phyloP scores from a whole-genome alignment of 1,140 invertebrate genomes.

The Drosophila littoralis region DNA sequence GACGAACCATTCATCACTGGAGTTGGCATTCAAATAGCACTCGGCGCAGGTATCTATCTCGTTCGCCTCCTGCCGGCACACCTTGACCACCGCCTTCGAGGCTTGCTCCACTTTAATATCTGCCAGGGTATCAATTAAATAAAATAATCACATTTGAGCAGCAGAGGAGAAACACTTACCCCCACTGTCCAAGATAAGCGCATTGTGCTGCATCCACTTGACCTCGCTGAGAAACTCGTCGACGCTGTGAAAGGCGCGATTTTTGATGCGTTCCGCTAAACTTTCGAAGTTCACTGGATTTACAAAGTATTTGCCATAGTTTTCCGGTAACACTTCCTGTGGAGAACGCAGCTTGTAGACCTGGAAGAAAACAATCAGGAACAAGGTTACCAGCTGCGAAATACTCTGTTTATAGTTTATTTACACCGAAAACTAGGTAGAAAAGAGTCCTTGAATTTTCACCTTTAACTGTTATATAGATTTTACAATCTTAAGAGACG shows the following conservation, averaged over 20 bases:
- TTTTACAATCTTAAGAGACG: too few species aligned
- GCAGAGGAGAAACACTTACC: constrained; percentile 85
- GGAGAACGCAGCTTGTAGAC: constrained; percentile 60
- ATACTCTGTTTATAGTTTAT: too few species aligned
- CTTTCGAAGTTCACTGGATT: constrained; percentile 93
- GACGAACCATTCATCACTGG: constrained; percentile 93
- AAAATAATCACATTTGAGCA: constrained; percentile 58
- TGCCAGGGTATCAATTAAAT: constrained; percentile 72
- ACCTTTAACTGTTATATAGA: too few species aligned
- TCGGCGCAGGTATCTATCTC: constrained; percentile 97
- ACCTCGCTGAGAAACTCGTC: constrained; percentile 95
- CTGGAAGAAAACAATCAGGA: constrained; percentile 22
- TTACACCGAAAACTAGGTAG: too few species aligned
- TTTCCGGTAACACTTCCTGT: constrained; percentile 61
- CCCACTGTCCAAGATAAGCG: constrained; percentile 92
- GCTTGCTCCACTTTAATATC: constrained; percentile 87
- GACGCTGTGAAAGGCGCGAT: constrained; percentile 93
- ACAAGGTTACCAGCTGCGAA: not conserved
- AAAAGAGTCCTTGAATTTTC: too few species aligned
- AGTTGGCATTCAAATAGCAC: constrained; percentile 94
- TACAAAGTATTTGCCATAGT: constrained; percentile 88
- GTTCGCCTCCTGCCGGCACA: constrained; percentile 93
- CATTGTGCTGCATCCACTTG: constrained; percentile 97
- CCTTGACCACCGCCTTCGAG: constrained; percentile 91
- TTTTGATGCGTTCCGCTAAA: constrained; percentile 91